These are phyloP conservation scores for Melanotaenia maccullochi DNA, from an alignment of 2,797 vertebrate species.

Conservation along the genomic window DNA sequence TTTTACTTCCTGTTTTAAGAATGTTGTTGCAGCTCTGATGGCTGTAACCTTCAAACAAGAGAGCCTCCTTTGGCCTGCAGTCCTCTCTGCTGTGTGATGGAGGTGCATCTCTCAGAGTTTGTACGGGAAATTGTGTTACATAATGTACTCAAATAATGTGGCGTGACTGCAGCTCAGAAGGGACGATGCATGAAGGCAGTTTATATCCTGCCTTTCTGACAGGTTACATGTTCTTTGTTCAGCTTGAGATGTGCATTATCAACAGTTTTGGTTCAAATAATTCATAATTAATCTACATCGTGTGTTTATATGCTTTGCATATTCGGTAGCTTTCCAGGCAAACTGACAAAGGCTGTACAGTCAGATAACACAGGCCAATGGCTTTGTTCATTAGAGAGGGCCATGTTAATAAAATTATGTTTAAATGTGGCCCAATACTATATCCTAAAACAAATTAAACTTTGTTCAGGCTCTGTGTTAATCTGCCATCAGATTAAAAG, in stretches of 20 bases:
- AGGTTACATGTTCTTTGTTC: not conserved
- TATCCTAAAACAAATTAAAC: too few relatives aligned
- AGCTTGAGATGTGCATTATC: not conserved
- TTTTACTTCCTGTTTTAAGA: slow-evolving; percentile 67
- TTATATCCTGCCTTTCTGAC: slow-evolving; percentile 3
- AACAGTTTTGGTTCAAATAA: not conserved
- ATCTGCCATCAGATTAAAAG: too few relatives aligned
- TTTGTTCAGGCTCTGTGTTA: too few relatives aligned
- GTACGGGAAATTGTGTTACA: slow-evolving; percentile 50
- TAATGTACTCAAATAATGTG: slow-evolving; percentile 50
- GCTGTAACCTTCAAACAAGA: slow-evolving; percentile 42
- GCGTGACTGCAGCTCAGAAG: slow-evolving; percentile 12
- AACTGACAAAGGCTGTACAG: too few relatives aligned
- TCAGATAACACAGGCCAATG: too few relatives aligned
- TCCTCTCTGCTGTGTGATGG: slow-evolving; percentile 22
- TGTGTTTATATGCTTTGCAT: too few relatives aligned
- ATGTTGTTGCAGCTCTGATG: slow-evolving; percentile 16
- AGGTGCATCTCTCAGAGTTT: slow-evolving; percentile 45
- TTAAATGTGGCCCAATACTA: too few relatives aligned
- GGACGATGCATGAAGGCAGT: not conserved
- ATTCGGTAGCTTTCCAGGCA: too few relatives aligned
- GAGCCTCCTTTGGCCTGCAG: slow-evolving; percentile 33
- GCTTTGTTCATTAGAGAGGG: too few relatives aligned
- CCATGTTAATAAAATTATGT: too few relatives aligned
- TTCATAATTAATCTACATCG: too few relatives aligned